Conservation (phyloP, 1,140 invertebrate species). For the Tetramorium alpestre region DNA sequence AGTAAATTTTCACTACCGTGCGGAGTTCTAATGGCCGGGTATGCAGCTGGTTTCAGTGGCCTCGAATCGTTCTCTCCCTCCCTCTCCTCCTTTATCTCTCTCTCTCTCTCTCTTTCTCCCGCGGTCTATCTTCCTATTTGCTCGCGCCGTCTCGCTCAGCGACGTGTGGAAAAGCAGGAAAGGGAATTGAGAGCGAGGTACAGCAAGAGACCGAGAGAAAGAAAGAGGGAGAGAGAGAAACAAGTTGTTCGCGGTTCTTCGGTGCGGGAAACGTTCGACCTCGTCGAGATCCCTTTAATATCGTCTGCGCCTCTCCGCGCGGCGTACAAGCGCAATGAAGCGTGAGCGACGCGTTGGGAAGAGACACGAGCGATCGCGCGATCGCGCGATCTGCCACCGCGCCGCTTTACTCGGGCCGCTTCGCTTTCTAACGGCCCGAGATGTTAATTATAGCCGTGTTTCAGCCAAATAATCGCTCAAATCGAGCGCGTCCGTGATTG, state of each 20-base stretch:
- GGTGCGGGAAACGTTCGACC: conserved; percentile 69
- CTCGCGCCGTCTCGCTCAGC: conserved; percentile 1
- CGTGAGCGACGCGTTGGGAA: conserved; percentile 34
- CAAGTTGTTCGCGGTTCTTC: conserved; percentile 83
- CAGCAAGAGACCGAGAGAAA: neutral
- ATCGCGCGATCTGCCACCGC: neutral
- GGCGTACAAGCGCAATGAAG: conserved; percentile 22
- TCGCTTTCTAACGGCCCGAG: neutral
- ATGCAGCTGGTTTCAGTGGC: conserved; percentile 85
- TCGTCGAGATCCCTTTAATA: conserved; percentile 77
- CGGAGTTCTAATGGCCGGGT: conserved; percentile 85
- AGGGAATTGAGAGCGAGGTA: conserved; percentile 1
- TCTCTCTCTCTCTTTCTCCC: conserved; percentile 2
- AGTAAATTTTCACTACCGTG: conserved; percentile 86
- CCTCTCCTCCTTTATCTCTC: neutral
- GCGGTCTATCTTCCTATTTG: conserved; percentile 20
- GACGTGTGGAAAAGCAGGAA: conserved; percentile 14
- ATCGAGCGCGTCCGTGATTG: conserved; percentile 31
- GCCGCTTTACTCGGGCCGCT: neutral
- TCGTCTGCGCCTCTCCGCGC: conserved; percentile 47
- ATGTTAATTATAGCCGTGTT: conserved; percentile 44
- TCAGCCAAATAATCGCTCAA: neutral
- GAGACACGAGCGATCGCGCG: conserved; percentile 64
- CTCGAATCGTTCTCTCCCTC: conserved; percentile 74
- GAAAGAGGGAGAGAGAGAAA: conserved; percentile 62